A percentile compares a stretch with the other conserved stretches of the same genome.
phyloP scores from a whole-genome alignment of 2,113 vertebrate genomes.

The Noturus placidus region DNA sequence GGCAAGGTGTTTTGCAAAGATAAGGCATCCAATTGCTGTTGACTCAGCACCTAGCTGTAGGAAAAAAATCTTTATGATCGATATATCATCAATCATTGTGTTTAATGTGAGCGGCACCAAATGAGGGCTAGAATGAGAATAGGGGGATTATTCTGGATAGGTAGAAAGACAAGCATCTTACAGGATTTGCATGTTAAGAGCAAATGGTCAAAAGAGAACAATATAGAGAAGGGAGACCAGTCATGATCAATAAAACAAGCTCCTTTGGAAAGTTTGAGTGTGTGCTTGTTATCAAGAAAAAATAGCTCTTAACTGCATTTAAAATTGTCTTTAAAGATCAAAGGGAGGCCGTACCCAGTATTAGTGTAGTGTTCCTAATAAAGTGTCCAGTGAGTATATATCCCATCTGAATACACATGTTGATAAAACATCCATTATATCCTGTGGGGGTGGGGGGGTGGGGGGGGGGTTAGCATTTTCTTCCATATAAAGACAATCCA shows the following conservation, averaged over 20 bases:
- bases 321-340: not conserved
- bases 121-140: slow-evolving; percentile 70
- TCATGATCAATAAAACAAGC: slow-evolving; percentile 19
- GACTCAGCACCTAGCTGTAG: slow-evolving; percentile 69
- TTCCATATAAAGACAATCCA: no score
- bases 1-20: slow-evolving; percentile 69
- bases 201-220: slow-evolving; percentile 45
- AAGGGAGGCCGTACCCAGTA: not conserved
- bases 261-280: not conserved
- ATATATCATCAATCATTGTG: slow-evolving; percentile 73
- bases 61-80: slow-evolving; percentile 65
- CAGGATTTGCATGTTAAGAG: slow-evolving; percentile 53
- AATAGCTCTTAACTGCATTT: not conserved
- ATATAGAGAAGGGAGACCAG: slow-evolving; percentile 51
- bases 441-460: no score
- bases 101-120: slow-evolving; percentile 66
- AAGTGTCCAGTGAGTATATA: no score
- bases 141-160: slow-evolving; percentile 64
- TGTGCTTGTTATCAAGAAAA: not conserved
- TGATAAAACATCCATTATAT: no score
- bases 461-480: no score
- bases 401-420: no score
- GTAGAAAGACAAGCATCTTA: slow-evolving; percentile 50
- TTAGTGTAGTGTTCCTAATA: no score
- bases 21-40: slow-evolving; percentile 63